Conservation (phyloP, 1,140 invertebrate species). For the Drusus annulatus region DNA sequence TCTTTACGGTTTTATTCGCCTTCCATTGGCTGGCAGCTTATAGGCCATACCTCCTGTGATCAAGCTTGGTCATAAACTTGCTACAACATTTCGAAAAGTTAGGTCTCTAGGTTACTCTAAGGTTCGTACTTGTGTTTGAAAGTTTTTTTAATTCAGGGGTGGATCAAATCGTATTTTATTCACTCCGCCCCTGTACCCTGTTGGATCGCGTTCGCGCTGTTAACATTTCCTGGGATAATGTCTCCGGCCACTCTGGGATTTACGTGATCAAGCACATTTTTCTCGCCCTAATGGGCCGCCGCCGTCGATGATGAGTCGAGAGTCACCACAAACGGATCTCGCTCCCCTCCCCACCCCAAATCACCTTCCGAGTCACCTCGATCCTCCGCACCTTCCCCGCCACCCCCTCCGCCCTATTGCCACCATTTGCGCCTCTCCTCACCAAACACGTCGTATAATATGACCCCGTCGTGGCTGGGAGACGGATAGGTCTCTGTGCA, state of each 20-base stretch:
- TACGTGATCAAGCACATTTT: slow-evolving; percentile 48
- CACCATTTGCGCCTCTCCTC: neutral
- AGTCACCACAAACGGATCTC: slow-evolving; percentile 27
- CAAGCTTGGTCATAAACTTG: no score
- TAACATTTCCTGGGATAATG: neutral
- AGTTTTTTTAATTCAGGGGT: no score
- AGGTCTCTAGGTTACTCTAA: no score
- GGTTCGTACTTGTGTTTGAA: no score
- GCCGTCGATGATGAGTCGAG: slow-evolving; percentile 31
- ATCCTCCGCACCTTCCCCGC: neutral
- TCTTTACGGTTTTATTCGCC: no score
- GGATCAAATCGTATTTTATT: no score
- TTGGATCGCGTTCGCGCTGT: neutral
- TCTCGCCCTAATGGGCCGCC: slow-evolving; percentile 33
- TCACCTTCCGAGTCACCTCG: neutral
- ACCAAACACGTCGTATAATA: no score
- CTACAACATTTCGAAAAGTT: no score
- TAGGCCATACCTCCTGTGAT: no score
- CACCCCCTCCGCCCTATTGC: neutral
- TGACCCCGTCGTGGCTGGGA: no score
- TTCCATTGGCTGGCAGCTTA: no score
- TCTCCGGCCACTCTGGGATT: slow-evolving; percentile 6
- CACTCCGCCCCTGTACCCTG: neutral
- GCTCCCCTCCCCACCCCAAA: neutral
- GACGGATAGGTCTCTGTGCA: neutral